Percentiles rank a stretch among this genome's conserved stretches.
Evolutionary conservation across 2,888 invertebrate species (phyloP).

Genomic region (Carabus problematicus): DNA sequence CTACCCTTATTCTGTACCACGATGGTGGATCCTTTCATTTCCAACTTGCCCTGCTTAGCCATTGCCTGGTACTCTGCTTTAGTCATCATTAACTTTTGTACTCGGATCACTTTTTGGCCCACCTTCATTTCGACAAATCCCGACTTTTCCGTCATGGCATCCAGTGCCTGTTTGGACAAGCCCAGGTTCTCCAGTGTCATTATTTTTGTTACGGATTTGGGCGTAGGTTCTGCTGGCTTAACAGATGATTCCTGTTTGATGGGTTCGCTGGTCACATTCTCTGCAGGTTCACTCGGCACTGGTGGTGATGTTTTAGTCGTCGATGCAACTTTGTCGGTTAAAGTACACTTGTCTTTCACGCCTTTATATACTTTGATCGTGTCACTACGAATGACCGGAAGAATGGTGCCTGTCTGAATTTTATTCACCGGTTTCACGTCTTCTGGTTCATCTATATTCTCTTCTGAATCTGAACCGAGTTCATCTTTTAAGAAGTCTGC

Average conservation of each 20-base stretch:
- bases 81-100: constrained; percentile 72
- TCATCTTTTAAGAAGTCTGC: constrained; percentile 65
- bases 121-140: constrained; percentile 61
- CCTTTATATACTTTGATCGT: constrained; percentile 55
- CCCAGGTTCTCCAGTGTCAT: constrained; percentile 50
- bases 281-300: constrained; percentile 53
- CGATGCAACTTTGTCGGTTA: constrained; percentile 7
- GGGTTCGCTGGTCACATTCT: constrained; percentile 43
- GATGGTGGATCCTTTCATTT: constrained; percentile 33
- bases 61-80: constrained; percentile 72
- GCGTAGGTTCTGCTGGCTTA: constrained; percentile 28
- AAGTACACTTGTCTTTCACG: constrained; percentile 23
- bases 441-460: constrained; percentile 47
- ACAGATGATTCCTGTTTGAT: constrained; percentile 42
- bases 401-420: constrained; percentile 50
- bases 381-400: constrained; percentile 58
- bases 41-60: constrained; percentile 68
- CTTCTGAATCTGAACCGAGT: constrained; percentile 52
- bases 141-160: constrained; percentile 51
- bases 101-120: constrained; percentile 68
- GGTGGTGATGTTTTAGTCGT: constrained; percentile 8
- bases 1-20: constrained; percentile 25
- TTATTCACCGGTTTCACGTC: constrained; percentile 43
- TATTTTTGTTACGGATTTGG: constrained; percentile 36
- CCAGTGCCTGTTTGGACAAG: constrained; percentile 50